phyloP scores from a whole-genome alignment of 2,113 vertebrate species.

The Actenoides lindsayi region DNA sequence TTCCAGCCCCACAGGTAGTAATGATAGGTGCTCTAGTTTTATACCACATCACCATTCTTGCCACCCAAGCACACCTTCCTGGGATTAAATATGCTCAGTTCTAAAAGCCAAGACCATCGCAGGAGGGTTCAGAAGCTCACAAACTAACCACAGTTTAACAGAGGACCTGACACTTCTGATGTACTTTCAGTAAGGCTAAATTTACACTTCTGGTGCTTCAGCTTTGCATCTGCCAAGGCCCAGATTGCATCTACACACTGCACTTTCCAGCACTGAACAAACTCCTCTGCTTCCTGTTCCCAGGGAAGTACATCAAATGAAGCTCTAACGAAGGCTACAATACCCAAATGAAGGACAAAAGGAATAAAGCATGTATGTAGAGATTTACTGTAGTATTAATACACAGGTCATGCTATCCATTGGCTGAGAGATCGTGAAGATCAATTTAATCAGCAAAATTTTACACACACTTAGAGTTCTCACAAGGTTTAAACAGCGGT shows the following conservation, averaged over 20 bases:
- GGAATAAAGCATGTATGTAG: neutral
- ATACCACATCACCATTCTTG: neutral
- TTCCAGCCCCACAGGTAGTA: neutral
- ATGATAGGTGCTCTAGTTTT: neutral
- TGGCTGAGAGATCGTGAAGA: slow-evolving; percentile 3
- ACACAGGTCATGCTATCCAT: neutral
- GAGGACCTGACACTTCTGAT: neutral
- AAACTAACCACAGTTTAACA: neutral
- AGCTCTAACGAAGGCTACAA: neutral
- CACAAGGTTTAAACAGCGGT: neutral
- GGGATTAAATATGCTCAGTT: neutral
- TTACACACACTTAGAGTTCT: slow-evolving; percentile 28
- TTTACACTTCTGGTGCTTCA: neutral
- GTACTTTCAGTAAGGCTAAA: neutral
- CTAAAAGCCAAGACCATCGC: neutral
- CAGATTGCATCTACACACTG: neutral
- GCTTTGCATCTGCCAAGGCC: neutral
- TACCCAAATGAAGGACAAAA: neutral
- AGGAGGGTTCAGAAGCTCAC: neutral
- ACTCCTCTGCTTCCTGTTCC: neutral
- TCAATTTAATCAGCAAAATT: slow-evolving; percentile 47
- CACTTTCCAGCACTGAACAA: neutral
- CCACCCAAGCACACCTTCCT: neutral
- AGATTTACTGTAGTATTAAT: slow-evolving; percentile 21
- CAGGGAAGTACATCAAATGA: neutral